Conservation (phyloP, 2,797 vertebrate genomes). For the Chromobotia macracanthus region DNA sequence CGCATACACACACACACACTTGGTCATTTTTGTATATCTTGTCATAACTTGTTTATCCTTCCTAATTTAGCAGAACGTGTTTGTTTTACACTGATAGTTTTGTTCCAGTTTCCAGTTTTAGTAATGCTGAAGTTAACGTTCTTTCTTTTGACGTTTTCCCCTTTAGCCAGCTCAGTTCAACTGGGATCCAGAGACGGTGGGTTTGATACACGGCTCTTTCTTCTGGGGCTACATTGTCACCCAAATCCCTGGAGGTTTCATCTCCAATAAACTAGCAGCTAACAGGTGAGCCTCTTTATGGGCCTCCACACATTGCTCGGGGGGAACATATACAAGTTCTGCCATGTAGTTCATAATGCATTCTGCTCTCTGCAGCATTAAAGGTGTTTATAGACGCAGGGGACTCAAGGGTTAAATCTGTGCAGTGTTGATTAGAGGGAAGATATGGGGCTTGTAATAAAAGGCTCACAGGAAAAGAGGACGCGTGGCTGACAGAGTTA, state of each 20-base stretch:
- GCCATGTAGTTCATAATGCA: conserved; percentile 9
- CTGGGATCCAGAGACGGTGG: conserved; percentile 97
- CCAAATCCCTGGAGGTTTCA: conserved; percentile 98
- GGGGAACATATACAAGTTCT: background rate
- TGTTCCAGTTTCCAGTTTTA: background rate
- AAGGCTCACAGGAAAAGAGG: conserved; percentile 82
- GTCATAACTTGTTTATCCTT: background rate
- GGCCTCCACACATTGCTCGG: too few species aligned
- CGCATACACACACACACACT: conserved; percentile 21
- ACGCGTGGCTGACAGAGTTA: conserved; percentile 82
- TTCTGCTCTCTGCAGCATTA: background rate
- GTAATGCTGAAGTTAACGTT: background rate
- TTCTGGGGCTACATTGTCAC: conserved; percentile 99
- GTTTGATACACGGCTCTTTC: conserved; percentile 98
- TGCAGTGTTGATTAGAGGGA: conserved; percentile 64
- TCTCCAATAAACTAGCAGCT: conserved; percentile 95
- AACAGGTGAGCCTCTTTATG: conserved; percentile 84
- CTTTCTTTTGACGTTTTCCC: background rate
- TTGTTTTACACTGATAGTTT: background rate
- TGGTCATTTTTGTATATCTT: background rate
- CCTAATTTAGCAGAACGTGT: background rate
- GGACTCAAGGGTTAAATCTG: conserved; percentile 73
- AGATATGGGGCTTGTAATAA: conserved; percentile 82
- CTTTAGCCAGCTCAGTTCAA: conserved; percentile 91
- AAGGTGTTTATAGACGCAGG: background rate